A percentile compares a stretch with the other conserved stretches of the same genome.
These are phyloP conservation scores for Cryptocheilus praepositus DNA, from an alignment of 2,888 invertebrate genomes.

Conservation along the genomic window DNA sequence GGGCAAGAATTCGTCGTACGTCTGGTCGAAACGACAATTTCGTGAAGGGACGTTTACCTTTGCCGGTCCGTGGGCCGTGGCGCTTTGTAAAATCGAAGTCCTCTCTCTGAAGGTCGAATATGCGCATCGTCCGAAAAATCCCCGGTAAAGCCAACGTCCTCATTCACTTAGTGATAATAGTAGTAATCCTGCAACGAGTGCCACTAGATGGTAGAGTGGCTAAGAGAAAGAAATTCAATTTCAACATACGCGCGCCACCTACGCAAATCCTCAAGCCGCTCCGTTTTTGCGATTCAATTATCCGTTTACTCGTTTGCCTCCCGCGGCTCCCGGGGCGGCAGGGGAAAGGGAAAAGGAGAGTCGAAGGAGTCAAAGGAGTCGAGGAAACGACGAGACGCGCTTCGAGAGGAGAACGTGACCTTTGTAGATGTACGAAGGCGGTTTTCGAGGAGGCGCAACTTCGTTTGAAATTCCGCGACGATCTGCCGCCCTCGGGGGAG, in stretches of 20 bases:
- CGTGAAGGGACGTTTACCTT: too few species aligned
- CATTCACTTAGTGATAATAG: neutral
- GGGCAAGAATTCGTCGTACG: neutral
- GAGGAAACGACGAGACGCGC: neutral
- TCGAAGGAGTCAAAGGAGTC: neutral
- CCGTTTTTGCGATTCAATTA: too few species aligned
- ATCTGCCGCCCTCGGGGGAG: constrained; percentile 12
- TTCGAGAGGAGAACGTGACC: too few species aligned
- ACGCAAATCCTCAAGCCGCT: too few species aligned
- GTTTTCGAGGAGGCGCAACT: constrained; percentile 7
- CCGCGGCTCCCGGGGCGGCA: neutral
- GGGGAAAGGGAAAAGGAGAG: neutral
- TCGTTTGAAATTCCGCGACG: constrained; percentile 38
- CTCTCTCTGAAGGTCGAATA: too few species aligned
- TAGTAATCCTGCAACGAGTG: neutral
- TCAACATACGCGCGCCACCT: neutral
- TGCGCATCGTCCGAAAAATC: too few species aligned
- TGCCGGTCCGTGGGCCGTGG: too few species aligned
- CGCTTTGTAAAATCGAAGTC: too few species aligned
- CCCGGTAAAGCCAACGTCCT: neutral
- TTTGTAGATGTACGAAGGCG: too few species aligned
- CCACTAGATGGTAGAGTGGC: neutral
- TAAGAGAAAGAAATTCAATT: neutral
- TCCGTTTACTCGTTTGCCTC: neutral
- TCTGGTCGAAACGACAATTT: too few species aligned